Evolutionary conservation across 2,888 invertebrate species (phyloP).

Genomic region (Oscheius myriophilus): DNA sequence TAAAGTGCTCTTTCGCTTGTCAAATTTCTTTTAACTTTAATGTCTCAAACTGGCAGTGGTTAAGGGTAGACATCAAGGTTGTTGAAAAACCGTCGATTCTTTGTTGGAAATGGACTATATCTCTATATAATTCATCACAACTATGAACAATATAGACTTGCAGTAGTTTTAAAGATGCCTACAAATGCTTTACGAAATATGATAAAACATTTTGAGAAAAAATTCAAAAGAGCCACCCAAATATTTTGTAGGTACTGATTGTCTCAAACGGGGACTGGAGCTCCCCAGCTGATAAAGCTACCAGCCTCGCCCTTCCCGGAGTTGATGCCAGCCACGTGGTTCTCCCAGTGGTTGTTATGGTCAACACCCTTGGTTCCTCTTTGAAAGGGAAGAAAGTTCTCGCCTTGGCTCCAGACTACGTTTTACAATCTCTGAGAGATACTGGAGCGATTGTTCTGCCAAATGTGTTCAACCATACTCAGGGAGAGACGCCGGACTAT

Average conservation of each 20-base stretch:
- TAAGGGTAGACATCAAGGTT: too few relatives aligned
- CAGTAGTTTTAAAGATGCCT: too few relatives aligned
- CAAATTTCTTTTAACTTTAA: too few relatives aligned
- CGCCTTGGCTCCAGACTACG: constrained; percentile 18
- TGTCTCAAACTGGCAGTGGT: too few relatives aligned
- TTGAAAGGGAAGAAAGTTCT: constrained; percentile 14
- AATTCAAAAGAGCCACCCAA: too few relatives aligned
- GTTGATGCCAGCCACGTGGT: constrained; percentile 8
- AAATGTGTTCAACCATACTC: constrained; percentile 12
- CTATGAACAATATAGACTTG: too few relatives aligned
- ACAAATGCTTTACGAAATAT: too few relatives aligned
- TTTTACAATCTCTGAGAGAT: constrained; percentile 3
- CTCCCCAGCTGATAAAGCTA: constrained; percentile 12
- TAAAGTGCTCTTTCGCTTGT: too few relatives aligned
- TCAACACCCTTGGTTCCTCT: neutral
- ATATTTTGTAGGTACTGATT: constrained; percentile 1
- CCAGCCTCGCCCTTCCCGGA: constrained; percentile 3
- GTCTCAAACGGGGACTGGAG: constrained; percentile 26
- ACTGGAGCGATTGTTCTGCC: constrained; percentile 8
- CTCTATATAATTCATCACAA: too few relatives aligned
- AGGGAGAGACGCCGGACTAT: neutral
- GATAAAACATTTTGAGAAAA: too few relatives aligned
- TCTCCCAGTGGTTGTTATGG: constrained; percentile 5
- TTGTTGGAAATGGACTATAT: too few relatives aligned
- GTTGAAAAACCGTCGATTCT: too few relatives aligned